Evolutionary conservation across 2,113 vertebrate genomes (phyloP).

Genomic region (Mesitornis unicolor): DNA sequence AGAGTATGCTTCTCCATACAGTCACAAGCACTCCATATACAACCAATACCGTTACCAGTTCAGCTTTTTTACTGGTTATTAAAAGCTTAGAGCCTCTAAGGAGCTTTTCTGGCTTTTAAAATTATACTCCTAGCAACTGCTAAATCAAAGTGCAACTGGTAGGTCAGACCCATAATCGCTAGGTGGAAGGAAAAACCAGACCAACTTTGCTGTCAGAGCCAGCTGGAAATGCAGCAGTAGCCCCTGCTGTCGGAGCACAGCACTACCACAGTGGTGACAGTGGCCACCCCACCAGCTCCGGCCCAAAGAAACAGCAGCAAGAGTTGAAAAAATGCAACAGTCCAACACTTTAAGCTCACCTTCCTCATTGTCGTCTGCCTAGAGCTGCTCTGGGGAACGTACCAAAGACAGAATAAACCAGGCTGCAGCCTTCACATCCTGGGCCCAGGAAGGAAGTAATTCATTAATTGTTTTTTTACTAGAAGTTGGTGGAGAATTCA

Average conservation of each 20-base stretch:
- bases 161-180: fast-evolving
- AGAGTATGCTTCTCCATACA: not conserved
- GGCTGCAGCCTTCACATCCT: not conserved
- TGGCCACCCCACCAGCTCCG: not conserved
- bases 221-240: not conserved
- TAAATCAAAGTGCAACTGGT: not conserved
- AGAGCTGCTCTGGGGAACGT: not conserved
- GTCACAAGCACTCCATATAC: not conserved
- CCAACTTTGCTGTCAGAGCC: not conserved
- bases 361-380: not conserved
- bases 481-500: not conserved
- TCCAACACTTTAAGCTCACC: fast-evolving
- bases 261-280: fast-evolving
- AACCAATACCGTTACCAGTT: not conserved
- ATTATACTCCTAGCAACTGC: not conserved
- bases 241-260: not conserved
- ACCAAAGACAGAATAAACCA: not conserved
- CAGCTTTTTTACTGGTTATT: fast-evolving
- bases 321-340: fast-evolving
- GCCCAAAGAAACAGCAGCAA: not conserved
- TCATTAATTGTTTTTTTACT: not conserved
- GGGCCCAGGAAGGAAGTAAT: not conserved
- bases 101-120: not conserved
- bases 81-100: not conserved
- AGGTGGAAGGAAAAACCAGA: not conserved